phyloP scores from a whole-genome alignment of 2,113 vertebrate genomes.

The Ailuropoda melanoleuca region DNA sequence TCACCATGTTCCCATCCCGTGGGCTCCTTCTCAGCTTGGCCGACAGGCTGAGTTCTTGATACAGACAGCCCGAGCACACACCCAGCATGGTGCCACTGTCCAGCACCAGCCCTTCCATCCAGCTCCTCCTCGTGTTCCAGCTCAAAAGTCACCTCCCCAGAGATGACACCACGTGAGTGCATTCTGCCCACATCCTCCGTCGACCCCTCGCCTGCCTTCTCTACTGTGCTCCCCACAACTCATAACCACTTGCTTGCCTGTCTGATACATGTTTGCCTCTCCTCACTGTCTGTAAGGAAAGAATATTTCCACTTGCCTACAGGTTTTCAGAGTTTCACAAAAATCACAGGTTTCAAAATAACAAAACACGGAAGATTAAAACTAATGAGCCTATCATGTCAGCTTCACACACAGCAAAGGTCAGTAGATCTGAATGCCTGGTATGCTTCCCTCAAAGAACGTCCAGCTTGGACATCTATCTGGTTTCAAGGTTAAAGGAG shows the following conservation, averaged over 20 bases:
- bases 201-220: not conserved
- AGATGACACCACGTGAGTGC: rapidly evolving
- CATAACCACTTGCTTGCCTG: rapidly evolving
- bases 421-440: rapidly evolving
- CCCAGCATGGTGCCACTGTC: rapidly evolving
- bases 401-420: not conserved
- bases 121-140: not conserved
- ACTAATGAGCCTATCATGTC: rapidly evolving
- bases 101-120: not conserved
- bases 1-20: rapidly evolving
- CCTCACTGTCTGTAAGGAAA: not conserved
- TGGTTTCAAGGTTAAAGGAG: not conserved
- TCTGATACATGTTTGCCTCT: rapidly evolving
- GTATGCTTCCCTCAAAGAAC: rapidly evolving
- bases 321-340: not conserved
- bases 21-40: not conserved
- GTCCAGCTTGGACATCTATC: not conserved
- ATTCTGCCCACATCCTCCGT: rapidly evolving
- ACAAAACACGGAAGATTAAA: not conserved
- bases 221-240: rapidly evolving
- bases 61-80: rapidly evolving
- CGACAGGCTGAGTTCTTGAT: rapidly evolving
- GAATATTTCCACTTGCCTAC: not conserved
- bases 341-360: not conserved
- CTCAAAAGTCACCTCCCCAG: not conserved